Base-by-base conservation (phyloP, 2,797 vertebrate genomes). In the Tarsius wallacei region DNA sequence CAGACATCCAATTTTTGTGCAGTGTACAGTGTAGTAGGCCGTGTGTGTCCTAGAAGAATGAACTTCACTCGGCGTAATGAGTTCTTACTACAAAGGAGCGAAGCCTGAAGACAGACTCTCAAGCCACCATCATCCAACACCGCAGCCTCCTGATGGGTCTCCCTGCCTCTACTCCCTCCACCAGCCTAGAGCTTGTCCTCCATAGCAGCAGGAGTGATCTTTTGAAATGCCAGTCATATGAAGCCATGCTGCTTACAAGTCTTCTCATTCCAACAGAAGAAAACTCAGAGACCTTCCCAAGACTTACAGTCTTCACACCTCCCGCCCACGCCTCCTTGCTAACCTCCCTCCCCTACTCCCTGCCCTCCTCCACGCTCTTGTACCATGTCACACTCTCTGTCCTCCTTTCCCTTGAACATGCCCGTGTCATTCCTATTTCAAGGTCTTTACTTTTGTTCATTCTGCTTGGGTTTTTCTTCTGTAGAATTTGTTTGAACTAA, bases 301-400 rank as follows among this genome's bases (percentile, higher is more conserved):
- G 28, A 16, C 73, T 36, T 28, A 5, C 0, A 1, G 49, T 55
- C 85, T 89, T n/a, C 12, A 15, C 28, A 5, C n/a, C 42, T 31
- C 19, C 28, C 4, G 8, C 11, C 14, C 7, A 1, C 1, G 2
- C n/a, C 1, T 7, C 47, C 57, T 28, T 28, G 55, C 33, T 10
- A 55, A 7, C 13, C 57, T 6, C 6, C 0, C 21, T 8, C 31
- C 78, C 84, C 26, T 4, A 0, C 21, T 8, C 31, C 78, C 84
- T 26, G 5, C 8, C 2, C 36, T 5, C 14, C 26, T 55, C 53
- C 42, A n/a, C 24, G 15, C 28, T 51, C 17, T 22, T 19, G 4
- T 3, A 5, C 73, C 15, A 28, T 55, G 9, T 31, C n/a, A 15
- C 14, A 1, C 15, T 86, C 47, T 0, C 33, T 6, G 13, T 16